Percentiles rank a stretch among this genome's conserved stretches.
Conservation (phyloP, 2,113 vertebrate genomes). For the Mungos mungo region DNA sequence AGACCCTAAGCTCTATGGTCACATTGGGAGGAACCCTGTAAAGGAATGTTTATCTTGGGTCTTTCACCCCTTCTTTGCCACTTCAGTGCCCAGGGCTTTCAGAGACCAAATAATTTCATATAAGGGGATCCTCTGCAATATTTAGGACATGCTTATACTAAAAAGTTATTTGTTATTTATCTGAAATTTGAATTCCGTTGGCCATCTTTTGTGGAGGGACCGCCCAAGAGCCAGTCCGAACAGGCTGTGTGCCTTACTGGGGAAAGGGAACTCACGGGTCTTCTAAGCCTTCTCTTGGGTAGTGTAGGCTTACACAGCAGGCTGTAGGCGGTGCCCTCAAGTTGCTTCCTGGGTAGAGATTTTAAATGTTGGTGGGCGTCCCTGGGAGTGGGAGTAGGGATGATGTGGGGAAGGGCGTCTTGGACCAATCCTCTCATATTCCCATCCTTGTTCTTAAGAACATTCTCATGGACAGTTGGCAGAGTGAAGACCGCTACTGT, state of each 20-base stretch:
- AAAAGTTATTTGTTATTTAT: not conserved
- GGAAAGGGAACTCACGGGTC: not conserved
- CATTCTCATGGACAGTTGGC: not conserved
- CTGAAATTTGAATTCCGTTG: not conserved
- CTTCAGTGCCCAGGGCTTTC: not conserved
- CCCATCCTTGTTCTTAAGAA: not conserved
- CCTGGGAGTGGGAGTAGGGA: not conserved
- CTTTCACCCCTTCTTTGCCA: not conserved
- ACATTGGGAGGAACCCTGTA: rapidly evolving
- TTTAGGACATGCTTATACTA: not conserved
- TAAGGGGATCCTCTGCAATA: not conserved
- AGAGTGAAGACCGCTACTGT: not conserved
- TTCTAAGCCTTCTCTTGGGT: too few species aligned
- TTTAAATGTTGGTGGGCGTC: not conserved
- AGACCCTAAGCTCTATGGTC: not conserved
- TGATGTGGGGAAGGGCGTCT: not conserved
- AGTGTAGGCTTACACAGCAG: not conserved
- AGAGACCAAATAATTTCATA: not conserved
- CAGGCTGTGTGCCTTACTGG: rapidly evolving
- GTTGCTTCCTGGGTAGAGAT: not conserved
- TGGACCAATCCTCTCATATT: not conserved
- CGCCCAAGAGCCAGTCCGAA: not conserved
- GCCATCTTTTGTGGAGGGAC: not conserved
- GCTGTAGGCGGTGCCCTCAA: not conserved
- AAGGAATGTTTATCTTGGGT: not conserved